A percentile compares a stretch with the other conserved stretches of the same genome.
Evolutionary conservation across 2,888 invertebrate species (phyloP).

Genomic region (Oscheius sp.): DNA sequence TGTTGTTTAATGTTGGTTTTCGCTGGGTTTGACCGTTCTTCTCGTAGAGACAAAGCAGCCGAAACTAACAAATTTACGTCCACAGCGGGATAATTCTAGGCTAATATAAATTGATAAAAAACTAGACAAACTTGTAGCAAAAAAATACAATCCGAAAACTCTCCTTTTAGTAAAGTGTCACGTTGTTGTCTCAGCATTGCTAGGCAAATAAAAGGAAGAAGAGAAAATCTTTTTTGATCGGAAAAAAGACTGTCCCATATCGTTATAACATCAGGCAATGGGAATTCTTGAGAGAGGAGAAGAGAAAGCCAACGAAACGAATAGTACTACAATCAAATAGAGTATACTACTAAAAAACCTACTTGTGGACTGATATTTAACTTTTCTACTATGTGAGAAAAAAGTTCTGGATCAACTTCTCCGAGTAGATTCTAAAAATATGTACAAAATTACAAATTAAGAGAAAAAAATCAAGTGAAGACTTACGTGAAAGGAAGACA

Average conservation of each 20-base stretch:
- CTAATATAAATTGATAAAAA: not conserved
- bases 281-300: slow-evolving; percentile 94
- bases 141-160: slow-evolving; percentile 93
- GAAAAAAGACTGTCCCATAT: slow-evolving; percentile 97
- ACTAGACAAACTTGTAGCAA: slow-evolving; percentile 79
- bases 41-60: slow-evolving; percentile 52
- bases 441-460: no score
- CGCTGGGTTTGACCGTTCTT: slow-evolving; percentile 32
- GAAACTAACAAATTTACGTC: slow-evolving; percentile 56
- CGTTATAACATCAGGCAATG: slow-evolving; percentile 92
- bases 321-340: slow-evolving; percentile 42
- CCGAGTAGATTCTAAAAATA: no score
- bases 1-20: not conserved
- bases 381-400: slow-evolving; percentile 79
- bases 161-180: slow-evolving; percentile 83
- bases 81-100: slow-evolving; percentile 62
- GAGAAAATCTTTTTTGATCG: slow-evolving; percentile 82
- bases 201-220: slow-evolving; percentile 89
- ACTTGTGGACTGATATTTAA: slow-evolving; percentile 88
- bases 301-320: slow-evolving; percentile 93
- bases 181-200: slow-evolving; percentile 96
- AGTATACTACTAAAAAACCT: not conserved
- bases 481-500: slow-evolving; percentile 82
- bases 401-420: slow-evolving; percentile 81
- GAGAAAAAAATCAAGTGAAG: no score